Evolutionary conservation across 2,888 invertebrate species (phyloP).

Genomic region (Tuberolachnus salignus): DNA sequence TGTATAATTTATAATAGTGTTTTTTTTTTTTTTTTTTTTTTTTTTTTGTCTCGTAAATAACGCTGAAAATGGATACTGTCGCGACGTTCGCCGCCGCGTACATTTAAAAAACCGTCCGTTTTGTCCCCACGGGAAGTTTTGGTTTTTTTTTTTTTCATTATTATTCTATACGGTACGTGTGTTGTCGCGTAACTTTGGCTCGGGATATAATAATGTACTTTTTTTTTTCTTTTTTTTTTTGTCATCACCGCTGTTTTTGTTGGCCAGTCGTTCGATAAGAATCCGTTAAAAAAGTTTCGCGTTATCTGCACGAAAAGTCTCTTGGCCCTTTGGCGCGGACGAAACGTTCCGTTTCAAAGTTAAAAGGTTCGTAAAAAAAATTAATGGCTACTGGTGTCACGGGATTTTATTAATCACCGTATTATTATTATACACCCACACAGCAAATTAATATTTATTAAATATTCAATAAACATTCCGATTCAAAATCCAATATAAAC

Average conservation of each 20-base stretch:
- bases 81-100: not conserved
- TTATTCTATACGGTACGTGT: not conserved
- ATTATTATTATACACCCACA: no score
- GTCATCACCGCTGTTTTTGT: slow-evolving; percentile 17
- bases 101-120: slow-evolving; percentile 4
- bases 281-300: slow-evolving; percentile 26
- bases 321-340: not conserved
- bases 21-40: no score
- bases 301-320: slow-evolving; percentile 15
- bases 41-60: not conserved
- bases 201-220: slow-evolving; percentile 18
- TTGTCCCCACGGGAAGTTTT: slow-evolving; percentile 10
- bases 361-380: slow-evolving; percentile 28
- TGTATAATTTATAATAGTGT: no score
- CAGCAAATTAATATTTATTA: no score
- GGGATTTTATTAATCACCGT: no score
- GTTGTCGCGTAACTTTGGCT: slow-evolving; percentile 5
- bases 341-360: slow-evolving; percentile 19
- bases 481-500: no score
- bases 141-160: not conserved
- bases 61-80: not conserved
- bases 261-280: slow-evolving; percentile 8
- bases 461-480: no score
- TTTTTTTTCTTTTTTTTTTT: slow-evolving; percentile 6
- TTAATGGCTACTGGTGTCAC: no score